These are phyloP conservation scores for Dascyllus trimaculatus DNA, from an alignment of 2,113 vertebrate species.

Conservation along the genomic window DNA sequence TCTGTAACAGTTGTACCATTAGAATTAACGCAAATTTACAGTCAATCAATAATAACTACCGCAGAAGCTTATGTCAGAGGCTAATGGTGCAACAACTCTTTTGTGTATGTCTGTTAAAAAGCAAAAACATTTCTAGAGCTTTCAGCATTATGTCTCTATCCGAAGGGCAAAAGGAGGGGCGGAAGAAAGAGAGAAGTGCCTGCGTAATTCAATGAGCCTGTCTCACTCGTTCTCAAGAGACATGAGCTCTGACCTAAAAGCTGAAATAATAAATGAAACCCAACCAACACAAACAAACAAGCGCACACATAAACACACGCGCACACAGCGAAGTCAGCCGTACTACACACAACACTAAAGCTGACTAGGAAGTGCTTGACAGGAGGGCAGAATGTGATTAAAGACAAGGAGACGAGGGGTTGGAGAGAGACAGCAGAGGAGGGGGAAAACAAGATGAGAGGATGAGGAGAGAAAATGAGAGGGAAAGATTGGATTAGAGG, in stretches of 20 bases:
- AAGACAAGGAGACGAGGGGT: conserved; percentile 48
- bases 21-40: neutral
- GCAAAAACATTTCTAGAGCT: conserved; percentile 5
- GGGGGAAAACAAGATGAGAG: conserved; percentile 29
- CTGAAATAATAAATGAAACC: conserved; percentile 74
- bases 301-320: neutral
- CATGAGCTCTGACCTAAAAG: conserved; percentile 65
- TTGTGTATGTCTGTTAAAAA: conserved; percentile 21
- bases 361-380: conserved; percentile 52
- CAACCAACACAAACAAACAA: conserved; percentile 58
- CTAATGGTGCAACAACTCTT: conserved; percentile 8
- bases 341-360: conserved; percentile 11
- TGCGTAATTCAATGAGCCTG: conserved; percentile 54
- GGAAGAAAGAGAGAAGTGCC: neutral
- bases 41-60: neutral
- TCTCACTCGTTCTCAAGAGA: conserved; percentile 59
- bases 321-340: neutral
- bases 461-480: conserved; percentile 34
- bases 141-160: conserved; percentile 24
- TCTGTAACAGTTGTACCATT: neutral
- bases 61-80: neutral
- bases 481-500: conserved; percentile 39
- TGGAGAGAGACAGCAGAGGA: conserved; percentile 37
- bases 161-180: conserved; percentile 1
- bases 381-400: conserved; percentile 46